Evolutionary conservation across 2,113 vertebrate species (phyloP).

Genomic region (Hucho hucho): DNA sequence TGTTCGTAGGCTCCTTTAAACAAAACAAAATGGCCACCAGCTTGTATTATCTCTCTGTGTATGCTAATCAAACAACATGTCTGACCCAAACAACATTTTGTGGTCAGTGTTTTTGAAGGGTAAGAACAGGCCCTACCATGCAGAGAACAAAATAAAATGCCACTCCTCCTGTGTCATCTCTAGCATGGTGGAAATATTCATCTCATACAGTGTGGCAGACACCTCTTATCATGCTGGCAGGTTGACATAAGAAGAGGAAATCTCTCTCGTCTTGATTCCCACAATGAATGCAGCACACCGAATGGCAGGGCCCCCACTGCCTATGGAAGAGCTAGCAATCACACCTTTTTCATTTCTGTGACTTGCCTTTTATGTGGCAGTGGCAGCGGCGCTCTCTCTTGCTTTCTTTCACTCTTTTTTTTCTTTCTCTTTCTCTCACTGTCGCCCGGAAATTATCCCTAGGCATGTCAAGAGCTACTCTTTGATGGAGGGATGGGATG

Average conservation of each 20-base stretch:
- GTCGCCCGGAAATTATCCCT: conserved; percentile 90
- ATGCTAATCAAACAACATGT: conserved; percentile 15
- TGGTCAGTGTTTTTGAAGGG: neutral
- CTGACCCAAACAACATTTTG: conserved; percentile 31
- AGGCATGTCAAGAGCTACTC: conserved; percentile 82
- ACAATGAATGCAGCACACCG: conserved; percentile 63
- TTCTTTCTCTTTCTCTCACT: conserved; percentile 67
- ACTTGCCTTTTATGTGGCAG: conserved; percentile 73
- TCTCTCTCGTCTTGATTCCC: conserved; percentile 61
- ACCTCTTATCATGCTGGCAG: conserved; percentile 70
- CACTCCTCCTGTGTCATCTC: conserved; percentile 53
- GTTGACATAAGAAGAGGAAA: conserved; percentile 52
- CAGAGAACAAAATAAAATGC: conserved; percentile 42
- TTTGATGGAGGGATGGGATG: conserved; percentile 47
- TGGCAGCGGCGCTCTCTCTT: conserved; percentile 27
- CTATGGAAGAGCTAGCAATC: conserved; percentile 62
- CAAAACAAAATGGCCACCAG: neutral
- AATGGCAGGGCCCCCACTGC: conserved; percentile 46
- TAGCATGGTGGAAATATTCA: conserved; percentile 60
- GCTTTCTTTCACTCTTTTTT: conserved; percentile 40
- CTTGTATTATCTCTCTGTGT: conserved; percentile 30
- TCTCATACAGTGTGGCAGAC: conserved; percentile 64
- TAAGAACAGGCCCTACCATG: conserved; percentile 21
- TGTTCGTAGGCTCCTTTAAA: neutral
- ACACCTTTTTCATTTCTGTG: conserved; percentile 71